phyloP scores from a whole-genome alignment of 2,888 invertebrate genomes.

The Drosophila pegasa region DNA sequence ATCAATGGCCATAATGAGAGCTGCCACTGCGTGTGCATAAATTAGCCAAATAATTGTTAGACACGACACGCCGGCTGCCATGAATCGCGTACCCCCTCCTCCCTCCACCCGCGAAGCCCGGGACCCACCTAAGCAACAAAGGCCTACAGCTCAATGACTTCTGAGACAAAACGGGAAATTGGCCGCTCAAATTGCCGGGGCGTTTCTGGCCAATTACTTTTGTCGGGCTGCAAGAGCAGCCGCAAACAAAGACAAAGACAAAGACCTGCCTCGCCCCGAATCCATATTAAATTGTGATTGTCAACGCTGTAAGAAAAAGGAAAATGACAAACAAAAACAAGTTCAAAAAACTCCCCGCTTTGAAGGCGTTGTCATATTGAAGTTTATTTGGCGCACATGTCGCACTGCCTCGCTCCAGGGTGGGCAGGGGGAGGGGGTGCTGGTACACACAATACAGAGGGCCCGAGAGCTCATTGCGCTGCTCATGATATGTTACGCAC shows the following conservation, averaged over 20 bases:
- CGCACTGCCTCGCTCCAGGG: conserved; percentile 38
- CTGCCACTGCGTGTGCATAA: conserved; percentile 68
- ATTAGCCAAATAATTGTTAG: conserved; percentile 71
- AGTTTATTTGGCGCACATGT: conserved; percentile 61
- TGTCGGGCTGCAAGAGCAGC: conserved; percentile 26
- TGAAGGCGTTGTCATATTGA: conserved; percentile 60
- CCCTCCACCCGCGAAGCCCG: not conserved
- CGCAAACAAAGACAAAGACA: conserved; percentile 39
- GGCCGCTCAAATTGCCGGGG: conserved; percentile 41
- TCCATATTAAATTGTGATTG: conserved; percentile 39
- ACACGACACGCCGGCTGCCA: conserved; percentile 51
- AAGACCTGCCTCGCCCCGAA: conserved; percentile 12
- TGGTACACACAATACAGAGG: not conserved
- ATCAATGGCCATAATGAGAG: conserved; percentile 67
- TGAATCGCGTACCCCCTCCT: not conserved
- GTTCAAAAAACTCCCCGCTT: conserved; percentile 57
- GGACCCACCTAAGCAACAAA: conserved; percentile 9
- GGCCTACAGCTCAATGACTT: conserved; percentile 53
- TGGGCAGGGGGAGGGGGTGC: not conserved
- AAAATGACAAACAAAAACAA: conserved; percentile 20
- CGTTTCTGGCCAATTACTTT: conserved; percentile 46
- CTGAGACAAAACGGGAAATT: conserved; percentile 51
- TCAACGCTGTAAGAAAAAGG: conserved; percentile 26
- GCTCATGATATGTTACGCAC: conserved; percentile 25
- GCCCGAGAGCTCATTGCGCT: conserved; percentile 17